Evolutionary conservation across 2,888 invertebrate species (phyloP), one percentile per base, ranked within the genome.

Genomic region (Tetranychus truncatus): DNA sequence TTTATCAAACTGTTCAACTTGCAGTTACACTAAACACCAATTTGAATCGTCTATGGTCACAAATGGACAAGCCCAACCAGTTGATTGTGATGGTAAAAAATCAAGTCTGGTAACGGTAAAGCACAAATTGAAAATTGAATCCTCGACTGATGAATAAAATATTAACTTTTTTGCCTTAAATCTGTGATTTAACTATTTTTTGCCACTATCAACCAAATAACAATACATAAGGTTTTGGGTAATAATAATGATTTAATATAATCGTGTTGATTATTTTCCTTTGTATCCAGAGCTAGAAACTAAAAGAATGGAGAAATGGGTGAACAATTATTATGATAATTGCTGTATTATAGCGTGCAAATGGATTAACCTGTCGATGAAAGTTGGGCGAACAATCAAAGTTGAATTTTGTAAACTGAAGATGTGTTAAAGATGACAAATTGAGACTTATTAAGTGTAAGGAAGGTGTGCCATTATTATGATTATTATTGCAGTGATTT

Each of bases 1-100:
- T 72, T 18, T 75, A 21, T 66, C 75, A 15, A 75, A 75, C 46
- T 75, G 75, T 66, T 45, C 72, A 46, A 75, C 75, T 44, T 75
- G 75, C 72, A 75, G 71, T 75, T 75, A 75, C 45, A 75, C 75
- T 4, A 75, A 75, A 72, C 72, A 75, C 21, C 75, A 75, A 55
- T 75, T 75, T 67, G 66, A 72, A 34, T 65, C 72, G 21, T 69
- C 69, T 9, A 69, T 55, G 55, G 55, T 9, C 11, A 9, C 55
- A 15, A 55, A 55, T 55, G 55, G 9, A 55, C 7, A 6, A 15
- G 9, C 55, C 9, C 15, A 9, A 55, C 55, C 55, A 9, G 55
- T 55, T 55, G 15, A 55, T 55, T 55, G 55, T 55, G 55, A 55
- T 55, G 11, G 15, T 55, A 9, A 55, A 55, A 15, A 55, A 55